Evolutionary conservation across 2,888 invertebrate species (phyloP).

Genomic region (Cosmorhoe ocellata): DNA sequence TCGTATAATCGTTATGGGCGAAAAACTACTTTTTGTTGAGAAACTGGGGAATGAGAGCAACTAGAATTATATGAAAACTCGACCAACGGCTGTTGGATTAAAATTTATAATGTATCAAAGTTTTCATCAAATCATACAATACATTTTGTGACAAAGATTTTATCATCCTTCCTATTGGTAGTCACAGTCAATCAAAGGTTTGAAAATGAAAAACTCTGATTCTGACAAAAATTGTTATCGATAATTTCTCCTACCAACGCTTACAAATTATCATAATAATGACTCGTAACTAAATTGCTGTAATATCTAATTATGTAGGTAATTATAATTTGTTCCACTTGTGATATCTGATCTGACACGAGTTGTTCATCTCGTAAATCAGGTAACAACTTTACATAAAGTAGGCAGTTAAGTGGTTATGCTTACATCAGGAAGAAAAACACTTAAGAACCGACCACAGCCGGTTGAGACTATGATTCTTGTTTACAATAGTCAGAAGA

Average conservation of each 20-base stretch:
- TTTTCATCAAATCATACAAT: no score
- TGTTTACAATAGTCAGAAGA: slow-evolving; percentile 19
- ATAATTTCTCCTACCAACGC: no score
- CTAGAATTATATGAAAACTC: background rate
- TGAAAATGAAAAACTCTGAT: no score
- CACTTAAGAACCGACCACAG: background rate
- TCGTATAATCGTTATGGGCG: slow-evolving; percentile 5
- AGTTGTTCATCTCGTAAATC: background rate
- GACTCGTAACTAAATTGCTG: background rate
- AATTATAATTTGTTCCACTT: background rate
- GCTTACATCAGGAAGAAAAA: slow-evolving; percentile 7
- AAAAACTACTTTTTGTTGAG: slow-evolving; percentile 8
- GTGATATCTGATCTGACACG: background rate
- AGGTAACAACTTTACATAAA: no score
- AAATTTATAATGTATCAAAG: no score
- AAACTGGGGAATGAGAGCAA: background rate
- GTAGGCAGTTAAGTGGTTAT: no score
- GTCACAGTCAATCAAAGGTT: no score
- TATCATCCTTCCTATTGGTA: no score
- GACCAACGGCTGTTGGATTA: no score
- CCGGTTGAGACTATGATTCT: background rate
- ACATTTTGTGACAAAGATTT: no score
- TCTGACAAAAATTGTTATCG: no score
- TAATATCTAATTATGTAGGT: background rate
- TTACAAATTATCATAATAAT: no score